Evolutionary conservation across 2,888 invertebrate species (phyloP).

Genomic region (Epinotia ramella): DNA sequence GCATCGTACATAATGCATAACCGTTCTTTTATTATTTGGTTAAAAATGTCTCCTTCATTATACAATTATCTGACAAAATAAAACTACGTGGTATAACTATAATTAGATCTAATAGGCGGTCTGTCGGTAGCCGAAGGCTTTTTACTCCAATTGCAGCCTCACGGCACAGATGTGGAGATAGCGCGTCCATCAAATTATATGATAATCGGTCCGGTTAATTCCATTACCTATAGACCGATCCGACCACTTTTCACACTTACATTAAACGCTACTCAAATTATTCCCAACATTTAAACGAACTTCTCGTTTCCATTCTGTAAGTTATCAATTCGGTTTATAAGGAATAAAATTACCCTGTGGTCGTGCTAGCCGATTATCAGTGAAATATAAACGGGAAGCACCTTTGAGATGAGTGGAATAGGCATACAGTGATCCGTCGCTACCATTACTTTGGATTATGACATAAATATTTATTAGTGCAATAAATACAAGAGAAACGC

Average conservation of each 20-base stretch:
- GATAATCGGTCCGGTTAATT: constrained; percentile 67
- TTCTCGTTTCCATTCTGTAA: constrained; percentile 8
- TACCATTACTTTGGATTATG: constrained; percentile 72
- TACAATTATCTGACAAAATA: constrained; percentile 43
- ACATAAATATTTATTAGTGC: constrained; percentile 73
- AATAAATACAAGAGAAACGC: constrained; percentile 66
- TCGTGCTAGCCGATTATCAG: constrained; percentile 31
- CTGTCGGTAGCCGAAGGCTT: constrained; percentile 57
- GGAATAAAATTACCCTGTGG: constrained; percentile 30
- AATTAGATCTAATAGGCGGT: constrained; percentile 63
- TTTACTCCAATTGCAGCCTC: constrained; percentile 58
- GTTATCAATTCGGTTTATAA: constrained; percentile 1
- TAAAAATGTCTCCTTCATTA: constrained; percentile 45
- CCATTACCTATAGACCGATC: constrained; percentile 58
- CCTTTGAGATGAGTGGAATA: constrained; percentile 48
- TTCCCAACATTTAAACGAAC: not conserved
- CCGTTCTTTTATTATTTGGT: constrained; percentile 39
- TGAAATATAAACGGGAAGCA: constrained; percentile 48
- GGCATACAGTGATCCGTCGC: constrained; percentile 52
- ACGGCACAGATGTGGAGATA: constrained; percentile 55
- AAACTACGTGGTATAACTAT: constrained; percentile 56
- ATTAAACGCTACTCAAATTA: constrained; percentile 38
- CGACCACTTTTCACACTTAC: constrained; percentile 50
- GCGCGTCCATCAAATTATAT: constrained; percentile 68
- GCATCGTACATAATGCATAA: constrained; percentile 40